Percentiles rank a stretch among this genome's conserved stretches.
Evolutionary conservation across 1,140 invertebrate genomes (phyloP).

Genomic region (Sycobia sp.): DNA sequence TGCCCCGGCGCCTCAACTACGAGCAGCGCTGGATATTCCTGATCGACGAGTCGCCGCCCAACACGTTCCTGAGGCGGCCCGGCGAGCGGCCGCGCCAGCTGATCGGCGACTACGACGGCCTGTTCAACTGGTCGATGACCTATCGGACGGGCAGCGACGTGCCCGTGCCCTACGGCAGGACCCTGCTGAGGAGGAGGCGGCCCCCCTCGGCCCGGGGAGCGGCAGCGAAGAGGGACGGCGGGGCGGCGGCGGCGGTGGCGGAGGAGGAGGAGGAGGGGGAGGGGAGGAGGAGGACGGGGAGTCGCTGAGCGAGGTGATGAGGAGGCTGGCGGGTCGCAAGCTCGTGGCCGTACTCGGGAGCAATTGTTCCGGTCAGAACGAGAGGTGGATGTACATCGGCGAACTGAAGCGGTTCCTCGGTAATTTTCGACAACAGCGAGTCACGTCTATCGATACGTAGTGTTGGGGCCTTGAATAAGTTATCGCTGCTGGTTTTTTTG

Average conservation of each 20-base stretch:
- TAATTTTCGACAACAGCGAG: not conserved
- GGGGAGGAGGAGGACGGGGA: too few species aligned
- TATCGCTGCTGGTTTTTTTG: too few species aligned
- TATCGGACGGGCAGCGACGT: slow-evolving; percentile 73
- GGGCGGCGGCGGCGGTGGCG: not conserved
- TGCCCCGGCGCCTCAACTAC: slow-evolving; percentile 49
- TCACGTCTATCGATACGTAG: too few species aligned
- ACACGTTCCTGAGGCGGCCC: slow-evolving; percentile 58
- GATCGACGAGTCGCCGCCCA: slow-evolving; percentile 66
- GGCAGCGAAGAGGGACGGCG: not conserved
- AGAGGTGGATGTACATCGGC: slow-evolving; percentile 66
- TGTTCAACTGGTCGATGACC: slow-evolving; percentile 81
- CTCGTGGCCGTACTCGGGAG: slow-evolving; percentile 68
- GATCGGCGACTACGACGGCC: slow-evolving; percentile 60
- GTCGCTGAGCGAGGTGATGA: too few species aligned
- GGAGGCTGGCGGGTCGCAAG: too few species aligned
- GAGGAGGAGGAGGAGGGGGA: too few species aligned
- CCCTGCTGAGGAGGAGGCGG: slow-evolving; percentile 33
- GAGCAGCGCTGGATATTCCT: slow-evolving; percentile 69
- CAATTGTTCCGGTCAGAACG: slow-evolving; percentile 65
- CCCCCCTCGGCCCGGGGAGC: not conserved
- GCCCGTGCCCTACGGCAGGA: slow-evolving; percentile 72
- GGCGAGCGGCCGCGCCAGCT: slow-evolving; percentile 38
- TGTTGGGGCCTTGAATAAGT: too few species aligned
- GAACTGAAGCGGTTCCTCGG: slow-evolving; percentile 60